These are phyloP conservation scores for Idaea straminata DNA, from an alignment of 2,888 invertebrate species.

Conservation along the genomic window DNA sequence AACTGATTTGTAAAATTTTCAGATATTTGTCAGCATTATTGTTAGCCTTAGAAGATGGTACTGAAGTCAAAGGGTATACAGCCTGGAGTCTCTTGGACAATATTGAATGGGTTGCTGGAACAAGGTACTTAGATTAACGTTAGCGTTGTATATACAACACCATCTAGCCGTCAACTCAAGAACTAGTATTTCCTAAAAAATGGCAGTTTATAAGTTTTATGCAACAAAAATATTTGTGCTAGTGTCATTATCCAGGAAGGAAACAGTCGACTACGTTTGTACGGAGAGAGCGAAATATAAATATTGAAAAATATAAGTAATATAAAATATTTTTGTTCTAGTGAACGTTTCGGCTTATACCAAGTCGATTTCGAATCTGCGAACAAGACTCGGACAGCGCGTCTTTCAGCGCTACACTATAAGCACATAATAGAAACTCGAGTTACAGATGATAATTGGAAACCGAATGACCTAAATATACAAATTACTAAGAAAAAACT, in stretches of 20 bases:
- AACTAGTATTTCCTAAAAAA: no score
- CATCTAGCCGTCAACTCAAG: no score
- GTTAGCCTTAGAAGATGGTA: constrained; percentile 72
- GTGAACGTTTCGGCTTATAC: constrained; percentile 84
- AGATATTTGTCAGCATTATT: constrained; percentile 62
- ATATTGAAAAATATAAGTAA: no score
- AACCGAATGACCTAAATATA: constrained; percentile 46
- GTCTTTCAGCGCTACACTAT: constrained; percentile 81
- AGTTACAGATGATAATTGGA: constrained; percentile 49
- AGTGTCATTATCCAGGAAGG: no score
- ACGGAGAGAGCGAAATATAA: no score
- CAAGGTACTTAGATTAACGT: constrained; percentile 54
- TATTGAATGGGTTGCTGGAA: constrained; percentile 83
- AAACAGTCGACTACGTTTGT: no score
- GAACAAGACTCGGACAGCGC: constrained; percentile 79
- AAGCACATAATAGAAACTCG: constrained; percentile 58
- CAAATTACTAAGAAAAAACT: constrained; percentile 35
- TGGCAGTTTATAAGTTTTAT: no score
- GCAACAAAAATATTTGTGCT: no score
- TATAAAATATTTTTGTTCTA: constrained; percentile 32
- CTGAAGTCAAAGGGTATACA: constrained; percentile 76
- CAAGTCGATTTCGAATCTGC: constrained; percentile 83
- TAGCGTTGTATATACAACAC: no score
- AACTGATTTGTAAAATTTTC: background rate
- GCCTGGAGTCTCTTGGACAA: constrained; percentile 85